A percentile compares a stretch with the other conserved stretches of the same genome.
These are phyloP conservation scores for Climacteris rufus DNA, from an alignment of 2,113 vertebrate species.

Conservation along the genomic window DNA sequence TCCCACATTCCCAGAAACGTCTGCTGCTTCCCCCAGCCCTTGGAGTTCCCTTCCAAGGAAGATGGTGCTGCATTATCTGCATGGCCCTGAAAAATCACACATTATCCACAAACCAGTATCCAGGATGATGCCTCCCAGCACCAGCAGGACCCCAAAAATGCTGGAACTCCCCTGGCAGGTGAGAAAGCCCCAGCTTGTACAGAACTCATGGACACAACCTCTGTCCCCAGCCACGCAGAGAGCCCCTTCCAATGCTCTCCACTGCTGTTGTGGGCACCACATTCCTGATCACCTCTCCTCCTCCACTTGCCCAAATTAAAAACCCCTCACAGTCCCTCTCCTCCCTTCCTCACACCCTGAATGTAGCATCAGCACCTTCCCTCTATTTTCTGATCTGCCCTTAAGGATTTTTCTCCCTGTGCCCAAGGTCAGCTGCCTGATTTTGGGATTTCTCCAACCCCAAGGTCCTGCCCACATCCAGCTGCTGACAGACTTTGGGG, in stretches of 20 bases:
- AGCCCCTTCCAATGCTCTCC: background rate
- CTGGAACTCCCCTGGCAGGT: background rate
- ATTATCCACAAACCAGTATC: background rate
- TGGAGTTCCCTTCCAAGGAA: background rate
- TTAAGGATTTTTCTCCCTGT: background rate
- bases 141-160: background rate
- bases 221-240: background rate
- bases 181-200: background rate
- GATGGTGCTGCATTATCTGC: background rate
- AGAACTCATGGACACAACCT: background rate
- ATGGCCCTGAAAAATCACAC: background rate
- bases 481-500: background rate
- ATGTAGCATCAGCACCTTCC: background rate
- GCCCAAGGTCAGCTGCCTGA: background rate
- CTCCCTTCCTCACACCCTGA: background rate
- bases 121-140: background rate
- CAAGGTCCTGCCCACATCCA: background rate
- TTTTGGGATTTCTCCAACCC: background rate
- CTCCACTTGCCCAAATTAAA: background rate
- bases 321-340: background rate
- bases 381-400: background rate
- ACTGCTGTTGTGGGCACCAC: background rate
- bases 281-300: background rate
- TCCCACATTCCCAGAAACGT: background rate
- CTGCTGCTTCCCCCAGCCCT: background rate